phyloP scores from a whole-genome alignment of 2,797 vertebrate genomes.

The Cirrhinus mrigala region DNA sequence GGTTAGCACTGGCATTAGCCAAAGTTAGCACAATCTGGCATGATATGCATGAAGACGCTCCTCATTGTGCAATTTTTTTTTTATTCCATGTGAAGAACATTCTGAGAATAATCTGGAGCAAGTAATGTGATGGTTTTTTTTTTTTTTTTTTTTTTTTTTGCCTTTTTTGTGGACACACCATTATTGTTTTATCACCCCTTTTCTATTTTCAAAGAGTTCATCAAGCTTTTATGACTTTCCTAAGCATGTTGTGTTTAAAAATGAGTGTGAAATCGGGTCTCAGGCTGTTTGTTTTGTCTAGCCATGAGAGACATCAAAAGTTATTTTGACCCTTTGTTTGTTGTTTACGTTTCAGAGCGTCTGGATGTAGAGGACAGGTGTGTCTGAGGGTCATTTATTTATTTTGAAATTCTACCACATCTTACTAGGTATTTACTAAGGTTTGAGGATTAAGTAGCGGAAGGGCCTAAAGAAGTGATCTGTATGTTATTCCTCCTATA shows the following conservation, averaged over 20 bases:
- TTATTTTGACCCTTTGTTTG: not conserved
- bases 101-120: not conserved
- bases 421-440: not conserved
- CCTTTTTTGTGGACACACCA: not conserved
- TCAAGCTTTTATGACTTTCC: slow-evolving; percentile 7
- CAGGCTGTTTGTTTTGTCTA: slow-evolving; percentile 15
- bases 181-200: not conserved
- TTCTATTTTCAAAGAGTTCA: not conserved
- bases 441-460: not conserved
- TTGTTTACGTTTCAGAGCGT: not conserved
- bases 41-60: no score
- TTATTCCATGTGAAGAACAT: no score
- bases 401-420: not conserved
- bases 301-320: slow-evolving; percentile 8
- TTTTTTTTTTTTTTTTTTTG: no score
- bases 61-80: no score
- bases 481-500: not conserved
- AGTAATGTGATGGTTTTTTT: not conserved
- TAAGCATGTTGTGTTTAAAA: slow-evolving; percentile 35
- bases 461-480: not conserved
- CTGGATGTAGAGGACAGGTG: not conserved
- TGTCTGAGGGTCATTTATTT: not conserved
- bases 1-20: no score
- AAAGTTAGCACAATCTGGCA: no score
- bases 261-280: slow-evolving; percentile 60